A percentile compares a stretch with the other conserved stretches of the same genome.
These are phyloP conservation scores for Pleuronectes platessa DNA, from an alignment of 2,113 vertebrate species.

Conservation along the genomic window DNA sequence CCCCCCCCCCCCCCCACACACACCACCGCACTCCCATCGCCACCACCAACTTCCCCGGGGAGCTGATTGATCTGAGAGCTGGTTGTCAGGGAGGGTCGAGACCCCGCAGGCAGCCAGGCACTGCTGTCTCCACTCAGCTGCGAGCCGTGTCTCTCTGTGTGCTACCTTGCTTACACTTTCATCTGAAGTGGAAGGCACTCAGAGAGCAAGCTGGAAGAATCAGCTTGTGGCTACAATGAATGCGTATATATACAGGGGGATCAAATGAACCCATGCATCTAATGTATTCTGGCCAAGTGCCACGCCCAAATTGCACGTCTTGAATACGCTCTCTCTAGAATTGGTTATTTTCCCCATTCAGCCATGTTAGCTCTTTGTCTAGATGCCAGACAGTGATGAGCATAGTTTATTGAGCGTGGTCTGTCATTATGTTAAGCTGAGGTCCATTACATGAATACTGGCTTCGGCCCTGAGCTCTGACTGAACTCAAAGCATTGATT, in stretches of 20 bases:
- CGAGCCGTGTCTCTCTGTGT: constrained; percentile 37
- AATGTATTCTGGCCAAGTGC: constrained; percentile 24
- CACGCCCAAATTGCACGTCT: constrained; percentile 25
- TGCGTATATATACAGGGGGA: constrained; percentile 10
- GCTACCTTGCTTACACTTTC: constrained; percentile 31
- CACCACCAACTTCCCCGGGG: constrained; percentile 6
- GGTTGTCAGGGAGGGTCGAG: constrained; percentile 31
- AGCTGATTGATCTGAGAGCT: constrained; percentile 56
- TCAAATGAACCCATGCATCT: constrained; percentile 11
- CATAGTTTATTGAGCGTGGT: constrained; percentile 45
- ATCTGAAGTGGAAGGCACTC: constrained; percentile 19
- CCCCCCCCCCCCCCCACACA: too few relatives aligned
- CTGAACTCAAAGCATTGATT: constrained; percentile 45
- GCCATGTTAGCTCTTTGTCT: constrained; percentile 42
- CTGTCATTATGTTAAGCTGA: constrained; percentile 59
- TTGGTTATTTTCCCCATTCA: constrained; percentile 42
- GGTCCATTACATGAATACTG: constrained; percentile 52
- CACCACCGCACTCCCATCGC: not conserved
- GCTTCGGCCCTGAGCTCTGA: constrained; percentile 21
- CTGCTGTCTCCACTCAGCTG: constrained; percentile 30
- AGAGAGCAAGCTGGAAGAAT: constrained; percentile 12
- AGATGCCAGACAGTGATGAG: constrained; percentile 39
- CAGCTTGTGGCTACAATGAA: constrained; percentile 5
- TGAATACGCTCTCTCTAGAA: constrained; percentile 25
- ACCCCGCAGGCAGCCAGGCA: constrained; percentile 18